Base-by-base conservation (phyloP, 2,797 vertebrate species). In the Pipistrellus kuhlii region DNA sequence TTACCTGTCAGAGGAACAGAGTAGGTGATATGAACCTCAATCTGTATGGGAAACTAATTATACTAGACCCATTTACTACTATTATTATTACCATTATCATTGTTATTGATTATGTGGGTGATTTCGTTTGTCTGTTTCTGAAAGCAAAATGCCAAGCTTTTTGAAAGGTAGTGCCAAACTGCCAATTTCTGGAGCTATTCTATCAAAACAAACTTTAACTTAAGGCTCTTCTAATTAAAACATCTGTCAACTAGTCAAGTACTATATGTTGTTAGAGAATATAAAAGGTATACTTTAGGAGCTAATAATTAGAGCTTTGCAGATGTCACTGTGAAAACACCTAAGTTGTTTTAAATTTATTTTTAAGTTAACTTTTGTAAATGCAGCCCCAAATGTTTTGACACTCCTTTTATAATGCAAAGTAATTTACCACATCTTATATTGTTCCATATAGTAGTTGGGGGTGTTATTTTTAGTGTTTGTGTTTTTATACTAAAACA, bases 1-100 rank as follows among this genome's bases (percentile, higher is more conserved):
- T 98, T 98, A 98, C 98, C 97, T 98, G 96, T 97, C 96, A 98
- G 98, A 95, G 96, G 73, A 97, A 97, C 98, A 97, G 77, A 95
- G 82, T 68, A 81, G 55, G 96, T 38, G 51, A 12, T 95, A 64
- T 95, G 77, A 96, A 93, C 48, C 91, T 94, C 3, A 95, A 25
- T 95, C 83, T 57, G 38, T 87, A 75, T 59, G 96, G 83, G 96
- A 96, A 97, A 97, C 96, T 97, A 97, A 97, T 98, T 97, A 95
- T 86, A 95, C 86, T 68, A 92, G 76, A 91, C 6, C 5, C 78
- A 71, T 86, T 75, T 59, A 73, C 93, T 89, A 76, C 93, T 97
- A 38, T 94, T 97, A 73, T 94, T 95, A 94, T 8, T 35, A n/a
- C 8, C 2, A 30, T 8, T 46, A 88, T 95, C 84, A 64, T 87